Evolutionary conservation across 1,140 invertebrate genomes (phyloP), one percentile per base, ranked within the genome.

Genomic region (Gonioctena quinquepunctata): DNA sequence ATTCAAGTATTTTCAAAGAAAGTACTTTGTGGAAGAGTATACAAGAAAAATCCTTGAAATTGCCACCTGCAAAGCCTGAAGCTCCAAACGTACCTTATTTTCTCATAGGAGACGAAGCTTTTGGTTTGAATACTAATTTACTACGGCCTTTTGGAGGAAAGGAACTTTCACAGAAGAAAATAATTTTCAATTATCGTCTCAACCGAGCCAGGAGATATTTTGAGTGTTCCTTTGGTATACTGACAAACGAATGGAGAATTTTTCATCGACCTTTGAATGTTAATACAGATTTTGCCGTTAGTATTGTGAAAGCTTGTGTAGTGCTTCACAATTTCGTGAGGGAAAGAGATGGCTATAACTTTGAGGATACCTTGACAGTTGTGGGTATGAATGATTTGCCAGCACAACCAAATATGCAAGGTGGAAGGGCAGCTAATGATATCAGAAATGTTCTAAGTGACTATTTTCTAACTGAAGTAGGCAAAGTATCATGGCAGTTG

Each of bases 271-370:
- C 81, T 7, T 57, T 80, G 22, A 77, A 81, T 75, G 72, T 78
- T 1, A 57, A 63, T 8, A 23, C 50, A 16, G 69, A 76, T 21
- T 73, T 80, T 28, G 66, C 74, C 7, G 66, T 61, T 26, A 66
- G 70, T 21, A 81, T 81, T 21, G 68, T 75, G 1, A 79, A 79
- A 67, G 77, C 77, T 18, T 78, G 72, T 66, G 76, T 72, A 67
- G 69, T 81, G 27, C 64, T 83, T 25, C 79, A 82, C 70, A 82
- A 81, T 67, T 80, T 72, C 71, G 79, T 81, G 49, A 50, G 70
- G 26, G 27, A 72, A 59, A 69, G 77, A 61, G 77, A 81, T 69
- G 75, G 79, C 8, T 13, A 52, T 52, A 52, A 16, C 6, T 52
- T 52, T 7, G 49, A 52, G 16, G 49, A 21, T 52, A 13, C 27